These are phyloP conservation scores for Elymnias hypermnestra DNA, from an alignment of 1,140 invertebrate species.

Conservation along the genomic window DNA sequence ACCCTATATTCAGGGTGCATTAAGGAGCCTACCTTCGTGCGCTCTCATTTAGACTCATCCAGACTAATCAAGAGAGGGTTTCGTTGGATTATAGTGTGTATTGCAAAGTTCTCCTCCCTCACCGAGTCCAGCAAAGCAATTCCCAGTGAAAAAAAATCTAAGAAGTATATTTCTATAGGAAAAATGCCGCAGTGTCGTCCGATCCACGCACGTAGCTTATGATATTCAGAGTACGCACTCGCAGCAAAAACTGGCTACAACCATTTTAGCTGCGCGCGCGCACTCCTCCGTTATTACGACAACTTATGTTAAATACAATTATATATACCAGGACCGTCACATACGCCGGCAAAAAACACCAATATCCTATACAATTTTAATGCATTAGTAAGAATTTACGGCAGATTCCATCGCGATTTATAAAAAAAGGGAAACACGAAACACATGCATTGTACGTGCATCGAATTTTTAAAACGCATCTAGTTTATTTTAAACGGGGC, in stretches of 20 bases:
- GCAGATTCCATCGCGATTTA: conserved; percentile 43
- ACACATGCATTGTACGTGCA: neutral
- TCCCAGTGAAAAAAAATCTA: no score
- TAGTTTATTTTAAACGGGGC: conserved; percentile 18
- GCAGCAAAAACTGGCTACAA: conserved; percentile 44
- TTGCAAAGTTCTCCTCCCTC: no score
- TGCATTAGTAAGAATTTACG: conserved; percentile 58
- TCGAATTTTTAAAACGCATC: conserved; percentile 1
- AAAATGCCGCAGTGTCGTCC: conserved; percentile 45
- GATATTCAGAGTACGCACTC: conserved; percentile 56
- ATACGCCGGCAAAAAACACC: conserved; percentile 50
- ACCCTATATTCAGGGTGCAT: no score
- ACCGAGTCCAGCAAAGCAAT: no score
- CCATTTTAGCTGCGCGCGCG: conserved; percentile 53
- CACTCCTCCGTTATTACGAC: conserved; percentile 55
- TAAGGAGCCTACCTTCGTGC: no score
- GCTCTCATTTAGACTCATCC: no score
- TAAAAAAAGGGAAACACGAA: conserved; percentile 11
- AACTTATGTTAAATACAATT: conserved; percentile 70
- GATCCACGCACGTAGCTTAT: conserved; percentile 48
- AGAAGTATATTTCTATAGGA: no score
- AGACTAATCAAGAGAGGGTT: no score
- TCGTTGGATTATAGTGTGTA: no score
- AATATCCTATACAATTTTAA: conserved; percentile 65
- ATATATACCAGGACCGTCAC: conserved; percentile 48